Evolutionary conservation across 1,140 invertebrate genomes (phyloP).

Genomic region (Drosophila pseudoananassae): DNA sequence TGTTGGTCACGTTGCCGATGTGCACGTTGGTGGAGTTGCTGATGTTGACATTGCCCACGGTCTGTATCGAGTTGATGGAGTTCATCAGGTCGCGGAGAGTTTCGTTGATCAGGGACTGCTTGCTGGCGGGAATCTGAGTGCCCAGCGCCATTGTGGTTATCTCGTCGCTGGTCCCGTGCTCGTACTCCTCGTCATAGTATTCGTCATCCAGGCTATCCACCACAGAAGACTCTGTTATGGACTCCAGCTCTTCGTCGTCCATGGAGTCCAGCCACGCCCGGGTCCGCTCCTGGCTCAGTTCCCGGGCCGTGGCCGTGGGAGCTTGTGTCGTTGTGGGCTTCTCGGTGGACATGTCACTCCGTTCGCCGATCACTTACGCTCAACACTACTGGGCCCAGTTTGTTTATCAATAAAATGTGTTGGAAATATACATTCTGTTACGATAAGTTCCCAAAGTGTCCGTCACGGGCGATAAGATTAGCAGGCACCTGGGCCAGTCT

Average conservation of each 20-base stretch:
- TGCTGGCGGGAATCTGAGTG: slow-evolving; percentile 34
- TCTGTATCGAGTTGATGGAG: slow-evolving; percentile 75
- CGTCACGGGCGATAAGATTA: background rate
- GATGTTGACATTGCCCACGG: slow-evolving; percentile 80
- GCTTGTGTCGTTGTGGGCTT: slow-evolving; percentile 37
- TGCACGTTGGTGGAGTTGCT: slow-evolving; percentile 83
- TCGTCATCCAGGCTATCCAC: slow-evolving; percentile 73
- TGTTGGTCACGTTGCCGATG: slow-evolving; percentile 84
- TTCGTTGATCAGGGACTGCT: slow-evolving; percentile 52
- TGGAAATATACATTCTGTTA: background rate
- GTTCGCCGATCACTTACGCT: background rate
- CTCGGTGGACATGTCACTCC: slow-evolving; percentile 44
- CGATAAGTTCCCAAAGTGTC: background rate
- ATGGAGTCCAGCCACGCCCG: slow-evolving; percentile 59
- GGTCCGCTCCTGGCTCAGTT: slow-evolving; percentile 54
- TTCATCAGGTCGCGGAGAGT: slow-evolving; percentile 67
- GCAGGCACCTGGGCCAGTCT: background rate
- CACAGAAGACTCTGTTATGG: slow-evolving; percentile 70
- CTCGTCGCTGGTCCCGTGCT: slow-evolving; percentile 49
- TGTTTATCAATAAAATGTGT: slow-evolving; percentile 5
- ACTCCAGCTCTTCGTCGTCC: slow-evolving; percentile 63
- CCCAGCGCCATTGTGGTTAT: slow-evolving; percentile 65
- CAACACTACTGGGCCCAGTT: background rate
- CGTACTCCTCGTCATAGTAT: slow-evolving; percentile 53
- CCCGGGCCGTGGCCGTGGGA: slow-evolving; percentile 6